A percentile compares a stretch with the other conserved stretches of the same genome.
phyloP scores from a whole-genome alignment of 2,888 invertebrate genomes.

The Rhopalosiphum nymphaeae region DNA sequence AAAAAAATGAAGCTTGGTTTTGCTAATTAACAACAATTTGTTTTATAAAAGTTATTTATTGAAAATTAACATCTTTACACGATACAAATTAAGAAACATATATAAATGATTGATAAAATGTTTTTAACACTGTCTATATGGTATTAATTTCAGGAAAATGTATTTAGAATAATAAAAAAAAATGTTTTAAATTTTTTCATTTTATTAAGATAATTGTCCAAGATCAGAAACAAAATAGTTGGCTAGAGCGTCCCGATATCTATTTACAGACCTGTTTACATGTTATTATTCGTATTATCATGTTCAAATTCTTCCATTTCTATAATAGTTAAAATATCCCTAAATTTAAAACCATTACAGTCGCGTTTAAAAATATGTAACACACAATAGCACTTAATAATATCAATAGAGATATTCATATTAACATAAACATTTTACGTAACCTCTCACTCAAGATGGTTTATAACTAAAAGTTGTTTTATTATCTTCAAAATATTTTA shows the following conservation, averaged over 20 bases:
- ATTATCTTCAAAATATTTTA: conserved; percentile 65
- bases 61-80: not conserved
- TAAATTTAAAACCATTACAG: conserved; percentile 66
- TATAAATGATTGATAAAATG: no score
- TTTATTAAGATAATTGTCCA: conserved; percentile 20
- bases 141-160: no score
- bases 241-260: conserved; percentile 38
- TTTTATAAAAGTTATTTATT: conserved; percentile 33
- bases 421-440: conserved; percentile 68
- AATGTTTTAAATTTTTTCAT: conserved; percentile 5
- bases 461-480: conserved; percentile 68
- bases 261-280: conserved; percentile 15
- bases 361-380: conserved; percentile 67
- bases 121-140: no score
- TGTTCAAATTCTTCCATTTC: conserved; percentile 66
- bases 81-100: not conserved
- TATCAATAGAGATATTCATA: conserved; percentile 67
- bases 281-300: not conserved
- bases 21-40: not conserved
- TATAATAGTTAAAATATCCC: conserved; percentile 66
- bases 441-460: conserved; percentile 67
- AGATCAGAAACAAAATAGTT: conserved; percentile 25
- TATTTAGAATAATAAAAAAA: no score
- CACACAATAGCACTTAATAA: conserved; percentile 68
- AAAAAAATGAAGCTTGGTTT: not conserved